Evolutionary conservation across 2,113 vertebrate genomes (phyloP), one percentile per base, ranked within the genome.

Genomic region (Loxodonta africana): DNA sequence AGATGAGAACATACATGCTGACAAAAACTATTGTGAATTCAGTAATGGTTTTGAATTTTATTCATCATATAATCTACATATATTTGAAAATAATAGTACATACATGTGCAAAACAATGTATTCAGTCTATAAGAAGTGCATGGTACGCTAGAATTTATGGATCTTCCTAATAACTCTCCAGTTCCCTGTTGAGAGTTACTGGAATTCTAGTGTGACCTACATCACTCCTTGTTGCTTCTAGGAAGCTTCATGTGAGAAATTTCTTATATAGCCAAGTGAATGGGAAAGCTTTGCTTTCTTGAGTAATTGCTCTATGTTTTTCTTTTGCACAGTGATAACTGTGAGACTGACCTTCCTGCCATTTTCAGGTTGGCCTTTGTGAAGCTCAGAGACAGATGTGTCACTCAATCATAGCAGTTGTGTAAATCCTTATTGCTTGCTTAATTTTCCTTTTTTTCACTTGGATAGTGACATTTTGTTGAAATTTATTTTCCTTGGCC

Each of bases 311-410:
- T 83, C 8, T 87, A 26, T 88, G 41, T 83, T 92, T 93, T 91
- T 37, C 8, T 89, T 93, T 69, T 91, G 57, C 48, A 76, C 37
- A 46, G 41, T 71, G 74, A 62, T 37, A 86, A 67, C 62, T 90
- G 11, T 85, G 41, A 26, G 82, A 1, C 80, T 93, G 53, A 88
- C 62, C 51, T 95, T 80, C 8, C 95, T 83, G 80, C 23, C 6
- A 77, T 93, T 96, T 97, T 96, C 60, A 88, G 21, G 62, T 15
- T 77, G 77, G 25, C 30, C 78, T 95, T 94, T 83, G 86, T 65
- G 44, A 95, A 95, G 5, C 21, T 93, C 51, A 88, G 65, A 95
- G 28, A 28, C 71, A 94, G 85, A 76, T 81, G n/a, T 78, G 81
- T 88, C 33, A 73, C 2, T 84, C 48, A 41, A 4, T 92, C n/a